Conservation (phyloP, 2,797 vertebrate genomes). For the Perodicticus potto region DNA sequence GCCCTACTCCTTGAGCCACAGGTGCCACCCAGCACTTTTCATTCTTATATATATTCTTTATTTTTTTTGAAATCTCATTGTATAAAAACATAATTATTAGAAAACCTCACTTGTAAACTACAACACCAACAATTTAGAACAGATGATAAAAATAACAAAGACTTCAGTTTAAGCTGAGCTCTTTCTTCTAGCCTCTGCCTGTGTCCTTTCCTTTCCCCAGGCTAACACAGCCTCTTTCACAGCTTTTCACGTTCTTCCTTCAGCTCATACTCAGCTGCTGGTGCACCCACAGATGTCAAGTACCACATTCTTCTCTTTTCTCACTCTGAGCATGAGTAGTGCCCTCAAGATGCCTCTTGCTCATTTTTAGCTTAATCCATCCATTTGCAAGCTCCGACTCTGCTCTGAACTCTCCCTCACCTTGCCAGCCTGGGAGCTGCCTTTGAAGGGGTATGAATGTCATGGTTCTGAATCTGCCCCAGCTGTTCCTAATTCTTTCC, state of each 20-base stretch:
- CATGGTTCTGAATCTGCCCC: conserved; percentile 57
- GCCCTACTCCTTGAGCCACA: too few relatives aligned
- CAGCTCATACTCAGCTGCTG: conserved; percentile 52
- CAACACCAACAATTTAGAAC: not conserved
- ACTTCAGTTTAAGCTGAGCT: not conserved
- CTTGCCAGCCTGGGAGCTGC: conserved; percentile 62
- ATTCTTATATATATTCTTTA: not conserved
- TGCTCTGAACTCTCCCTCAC: conserved; percentile 68
- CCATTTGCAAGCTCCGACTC: conserved; percentile 10
- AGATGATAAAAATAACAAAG: not conserved
- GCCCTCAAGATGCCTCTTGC: conserved; percentile 40
- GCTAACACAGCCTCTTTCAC: not conserved
- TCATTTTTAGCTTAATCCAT: conserved; percentile 53
- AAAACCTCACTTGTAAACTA: conserved; percentile 32
- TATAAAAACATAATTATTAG: conserved; percentile 17
- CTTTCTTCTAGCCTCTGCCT: not conserved
- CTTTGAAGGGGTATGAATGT: conserved; percentile 59
- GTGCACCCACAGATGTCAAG: not conserved
- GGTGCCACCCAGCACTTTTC: too few relatives aligned
- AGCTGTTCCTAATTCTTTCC: conserved; percentile 74
- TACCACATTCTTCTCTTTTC: not conserved
- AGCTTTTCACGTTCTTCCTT: not conserved
- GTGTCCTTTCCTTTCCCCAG: not conserved
- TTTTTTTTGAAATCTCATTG: not conserved
- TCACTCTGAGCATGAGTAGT: not conserved